A percentile compares a stretch with the other conserved stretches of the same genome.
Conservation (phyloP, 1,140 invertebrate genomes). For the Asbolus verrucosus region DNA sequence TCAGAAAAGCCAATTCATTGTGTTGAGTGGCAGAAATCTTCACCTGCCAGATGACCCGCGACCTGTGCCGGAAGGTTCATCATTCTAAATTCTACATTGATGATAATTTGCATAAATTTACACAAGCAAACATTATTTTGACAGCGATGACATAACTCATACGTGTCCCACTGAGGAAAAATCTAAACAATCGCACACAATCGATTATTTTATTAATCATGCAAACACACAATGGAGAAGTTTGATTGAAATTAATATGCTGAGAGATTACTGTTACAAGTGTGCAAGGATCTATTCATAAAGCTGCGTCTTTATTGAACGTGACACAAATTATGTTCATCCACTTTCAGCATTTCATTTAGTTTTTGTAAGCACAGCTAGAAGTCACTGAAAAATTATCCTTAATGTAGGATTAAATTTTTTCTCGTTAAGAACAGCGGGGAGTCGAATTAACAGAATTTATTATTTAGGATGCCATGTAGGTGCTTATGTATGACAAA, state of each 20-base stretch:
- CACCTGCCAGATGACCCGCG: conserved; percentile 14
- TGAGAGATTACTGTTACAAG: neutral
- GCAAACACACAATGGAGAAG: neutral
- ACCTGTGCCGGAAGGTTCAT: conserved; percentile 32
- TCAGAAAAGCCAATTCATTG: conserved; percentile 12
- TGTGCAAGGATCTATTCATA: neutral
- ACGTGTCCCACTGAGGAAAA: neutral
- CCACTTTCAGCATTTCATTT: too few relatives aligned
- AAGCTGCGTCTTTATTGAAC: too few relatives aligned
- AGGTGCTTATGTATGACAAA: conserved; percentile 2
- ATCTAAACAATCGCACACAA: conserved; percentile 2
- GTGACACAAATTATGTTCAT: conserved; percentile 21
- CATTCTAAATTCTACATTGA: conserved; percentile 13
- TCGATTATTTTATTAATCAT: conserved; percentile 29
- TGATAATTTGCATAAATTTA: conserved; percentile 34
- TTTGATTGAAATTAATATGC: conserved; percentile 11
- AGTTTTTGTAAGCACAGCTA: neutral
- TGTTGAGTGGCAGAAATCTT: conserved; percentile 32
- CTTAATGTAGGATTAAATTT: too few relatives aligned
- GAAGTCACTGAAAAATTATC: too few relatives aligned
- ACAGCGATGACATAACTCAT: conserved; percentile 22
- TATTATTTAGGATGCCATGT: too few relatives aligned
- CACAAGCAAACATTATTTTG: conserved; percentile 22
- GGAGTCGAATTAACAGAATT: too few relatives aligned
- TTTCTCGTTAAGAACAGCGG: too few relatives aligned